Evolutionary conservation across 2,113 vertebrate genomes (phyloP).

Genomic region (Muscicapa adusta): DNA sequence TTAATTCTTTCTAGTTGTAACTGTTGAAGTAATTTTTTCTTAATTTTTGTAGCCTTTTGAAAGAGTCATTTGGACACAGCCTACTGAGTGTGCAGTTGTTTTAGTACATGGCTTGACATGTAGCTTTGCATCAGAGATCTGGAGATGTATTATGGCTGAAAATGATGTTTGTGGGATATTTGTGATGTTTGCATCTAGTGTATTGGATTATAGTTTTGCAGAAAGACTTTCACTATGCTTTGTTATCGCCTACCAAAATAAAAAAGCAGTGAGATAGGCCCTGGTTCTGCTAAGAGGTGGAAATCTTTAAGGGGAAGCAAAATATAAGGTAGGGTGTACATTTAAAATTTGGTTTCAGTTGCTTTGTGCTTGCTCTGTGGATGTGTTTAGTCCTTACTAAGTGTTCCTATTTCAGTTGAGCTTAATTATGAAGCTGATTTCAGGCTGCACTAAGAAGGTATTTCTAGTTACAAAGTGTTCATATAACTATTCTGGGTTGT

Average conservation of each 20-base stretch:
- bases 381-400: background rate
- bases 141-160: background rate
- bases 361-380: background rate
- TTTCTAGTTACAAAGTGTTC: background rate
- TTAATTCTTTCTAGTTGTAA: background rate
- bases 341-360: background rate
- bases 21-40: background rate
- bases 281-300: background rate
- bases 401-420: background rate
- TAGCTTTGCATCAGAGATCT: background rate
- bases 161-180: background rate
- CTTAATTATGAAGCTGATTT: background rate
- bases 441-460: background rate
- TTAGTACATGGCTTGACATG: background rate
- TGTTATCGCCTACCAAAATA: background rate
- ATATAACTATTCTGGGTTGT: background rate
- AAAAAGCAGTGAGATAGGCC: conserved; percentile 4
- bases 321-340: background rate
- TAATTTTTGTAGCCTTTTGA: background rate
- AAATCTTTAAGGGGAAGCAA: background rate
- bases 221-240: background rate
- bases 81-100: background rate
- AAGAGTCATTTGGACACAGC: background rate
- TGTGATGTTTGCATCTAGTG: background rate
- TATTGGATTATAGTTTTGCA: background rate